Conservation (phyloP, 2,888 invertebrate species). For the Anthophora plumipes region DNA sequence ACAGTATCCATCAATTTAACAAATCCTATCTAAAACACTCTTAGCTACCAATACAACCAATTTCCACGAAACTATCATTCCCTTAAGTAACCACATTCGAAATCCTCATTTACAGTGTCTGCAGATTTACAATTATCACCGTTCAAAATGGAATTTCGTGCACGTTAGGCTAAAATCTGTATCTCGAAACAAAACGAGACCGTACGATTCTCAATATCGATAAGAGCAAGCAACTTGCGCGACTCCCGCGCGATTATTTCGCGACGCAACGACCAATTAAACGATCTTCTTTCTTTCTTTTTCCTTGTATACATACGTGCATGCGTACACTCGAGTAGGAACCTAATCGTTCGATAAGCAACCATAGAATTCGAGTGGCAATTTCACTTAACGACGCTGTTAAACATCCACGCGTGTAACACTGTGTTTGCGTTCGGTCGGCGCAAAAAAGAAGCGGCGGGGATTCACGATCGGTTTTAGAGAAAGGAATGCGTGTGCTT, state of each 20-base stretch:
- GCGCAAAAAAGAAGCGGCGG: constrained; percentile 3
- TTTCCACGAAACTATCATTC: neutral
- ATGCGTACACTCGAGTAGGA: neutral
- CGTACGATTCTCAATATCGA: neutral
- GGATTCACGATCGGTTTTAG: constrained; percentile 59
- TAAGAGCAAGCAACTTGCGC: constrained; percentile 6
- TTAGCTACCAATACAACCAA: neutral
- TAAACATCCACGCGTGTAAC: constrained; percentile 17
- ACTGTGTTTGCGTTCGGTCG: neutral
- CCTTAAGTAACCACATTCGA: neutral
- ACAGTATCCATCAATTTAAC: neutral
- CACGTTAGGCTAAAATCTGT: neutral
- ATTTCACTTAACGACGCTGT: constrained; percentile 40
- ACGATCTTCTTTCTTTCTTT: neutral
- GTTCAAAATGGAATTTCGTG: neutral
- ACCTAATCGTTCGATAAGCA: constrained; percentile 4
- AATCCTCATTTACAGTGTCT: neutral
- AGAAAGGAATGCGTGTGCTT: constrained; percentile 63
- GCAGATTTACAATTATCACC: neutral
- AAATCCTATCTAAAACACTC: neutral
- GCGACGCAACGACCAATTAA: constrained; percentile 20
- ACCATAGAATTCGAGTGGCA: constrained; percentile 38
- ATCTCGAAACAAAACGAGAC: neutral
- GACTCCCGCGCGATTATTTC: constrained; percentile 2
- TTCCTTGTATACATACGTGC: too few relatives aligned